phyloP scores from a whole-genome alignment of 53 echinoderm and acorn worm genomes.

The Paelopatides confundens region DNA sequence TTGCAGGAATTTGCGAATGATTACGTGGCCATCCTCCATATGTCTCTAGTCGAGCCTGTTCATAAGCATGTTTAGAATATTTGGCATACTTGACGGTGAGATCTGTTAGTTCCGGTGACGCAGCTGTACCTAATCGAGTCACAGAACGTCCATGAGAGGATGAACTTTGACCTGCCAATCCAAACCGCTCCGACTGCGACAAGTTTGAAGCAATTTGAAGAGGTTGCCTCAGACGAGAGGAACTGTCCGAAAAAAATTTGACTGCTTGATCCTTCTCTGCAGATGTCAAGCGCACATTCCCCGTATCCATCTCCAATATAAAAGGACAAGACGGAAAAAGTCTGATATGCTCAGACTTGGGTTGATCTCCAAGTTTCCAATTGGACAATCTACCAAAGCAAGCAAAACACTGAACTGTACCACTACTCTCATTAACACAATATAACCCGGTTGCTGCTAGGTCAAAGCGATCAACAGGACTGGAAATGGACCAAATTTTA shows the following conservation, averaged over 20 bases:
- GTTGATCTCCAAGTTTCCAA: slow-evolving; percentile 78
- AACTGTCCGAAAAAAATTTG: neutral
- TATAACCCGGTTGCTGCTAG: slow-evolving; percentile 91
- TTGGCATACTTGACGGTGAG: slow-evolving; percentile 53
- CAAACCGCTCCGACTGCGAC: neutral
- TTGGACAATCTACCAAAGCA: slow-evolving; percentile 82
- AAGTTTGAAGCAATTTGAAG: slow-evolving; percentile 12
- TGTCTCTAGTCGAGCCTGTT: slow-evolving; percentile 71
- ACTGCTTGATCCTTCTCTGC: slow-evolving; percentile 36
- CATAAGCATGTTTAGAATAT: slow-evolving; percentile 65
- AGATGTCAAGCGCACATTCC: slow-evolving; percentile 73
- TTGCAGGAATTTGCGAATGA: slow-evolving; percentile 49
- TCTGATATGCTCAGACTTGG: slow-evolving; percentile 73
- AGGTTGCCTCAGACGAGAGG: neutral
- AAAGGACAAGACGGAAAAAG: slow-evolving; percentile 87
- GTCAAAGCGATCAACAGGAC: slow-evolving; percentile 73
- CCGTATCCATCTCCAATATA: slow-evolving; percentile 73
- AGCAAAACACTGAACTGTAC: slow-evolving; percentile 91
- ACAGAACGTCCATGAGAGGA: neutral
- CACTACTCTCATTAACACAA: slow-evolving; percentile 59
- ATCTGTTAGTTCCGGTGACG: neutral
- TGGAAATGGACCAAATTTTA: slow-evolving; percentile 76
- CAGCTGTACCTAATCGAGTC: neutral
- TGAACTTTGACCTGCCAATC: neutral
- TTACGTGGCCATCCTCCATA: slow-evolving; percentile 68